Base-by-base conservation (phyloP, 2,113 vertebrate genomes). In the Emydocephalus ijimae region DNA sequence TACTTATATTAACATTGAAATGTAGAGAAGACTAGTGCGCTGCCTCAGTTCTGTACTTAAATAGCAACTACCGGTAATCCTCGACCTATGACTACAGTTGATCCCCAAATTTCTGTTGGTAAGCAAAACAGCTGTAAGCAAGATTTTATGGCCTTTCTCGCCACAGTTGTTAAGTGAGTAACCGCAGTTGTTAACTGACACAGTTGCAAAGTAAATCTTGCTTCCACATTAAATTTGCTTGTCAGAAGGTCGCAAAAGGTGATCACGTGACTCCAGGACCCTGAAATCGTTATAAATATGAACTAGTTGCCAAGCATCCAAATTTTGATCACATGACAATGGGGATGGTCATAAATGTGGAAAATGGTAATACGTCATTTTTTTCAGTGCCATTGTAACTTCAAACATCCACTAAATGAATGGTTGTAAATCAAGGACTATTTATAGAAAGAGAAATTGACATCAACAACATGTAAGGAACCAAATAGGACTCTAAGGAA, bases 11-110 rank as follows among this genome's bases (percentile, higher is more conserved):
- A 64, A 86, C n/a, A 87, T 0, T 74, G 21, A 5, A 21, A 85
- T 14, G 0, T 0, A 61, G 81, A 61, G 7, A 34, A 48, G 5
- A 57, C 45, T 69, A 0, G 0, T 1, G 0, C 0, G 0, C 11
- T 91, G 39, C 93, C 74, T 39, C 86, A 57, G 52, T 1, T 61
- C 0, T 96, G 95, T 96, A 9, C 39, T 91, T 94, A 93, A 96
- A 94, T 23, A 91, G 57, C 0, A 3, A 43, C 9, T 3, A 69
- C 29, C 0, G 29, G 4, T 69, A 69, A 4, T n/a, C 29, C 61
- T 69, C 4, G 0, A 64, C 61, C 4, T 12, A 64, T 29, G 26
- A 69, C 61, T 11, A 64, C 29, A 69, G 5, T 14, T 69, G 61
- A 69, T 14, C 12, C 5, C 64, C n/a, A 69, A 15, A n/a, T n/a